Conservation (phyloP, 2,797 vertebrate species). For the Typhlichthys eigenmanni region DNA sequence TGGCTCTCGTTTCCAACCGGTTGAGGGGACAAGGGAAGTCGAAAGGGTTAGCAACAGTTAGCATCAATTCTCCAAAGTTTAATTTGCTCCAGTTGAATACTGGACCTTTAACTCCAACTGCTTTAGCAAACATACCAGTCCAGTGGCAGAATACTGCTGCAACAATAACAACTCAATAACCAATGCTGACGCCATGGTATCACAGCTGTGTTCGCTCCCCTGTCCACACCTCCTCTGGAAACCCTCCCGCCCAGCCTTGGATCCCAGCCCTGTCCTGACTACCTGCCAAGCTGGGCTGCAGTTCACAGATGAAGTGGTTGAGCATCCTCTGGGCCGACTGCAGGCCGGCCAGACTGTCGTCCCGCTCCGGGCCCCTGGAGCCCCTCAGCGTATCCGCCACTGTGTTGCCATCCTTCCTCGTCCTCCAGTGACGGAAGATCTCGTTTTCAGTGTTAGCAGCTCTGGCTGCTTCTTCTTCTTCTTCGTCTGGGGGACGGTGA, state of each 20-base stretch:
- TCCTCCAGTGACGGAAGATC: conserved; percentile 71
- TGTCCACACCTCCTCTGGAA: conserved; percentile 61
- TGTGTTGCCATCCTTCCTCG: conserved; percentile 31
- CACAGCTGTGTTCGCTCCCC: conserved; percentile 74
- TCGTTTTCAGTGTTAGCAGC: conserved; percentile 62
- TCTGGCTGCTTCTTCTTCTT: conserved; percentile 12
- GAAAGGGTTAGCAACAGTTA: too few species aligned
- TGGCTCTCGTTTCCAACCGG: too few species aligned
- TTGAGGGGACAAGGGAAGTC: too few species aligned
- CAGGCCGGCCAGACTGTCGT: conserved; percentile 45
- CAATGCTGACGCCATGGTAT: conserved; percentile 13
- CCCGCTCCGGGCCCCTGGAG: conserved; percentile 26
- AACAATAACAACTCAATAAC: not conserved
- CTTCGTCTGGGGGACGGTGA: conserved; percentile 34
- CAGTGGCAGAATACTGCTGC: not conserved
- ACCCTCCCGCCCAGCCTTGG: conserved; percentile 51
- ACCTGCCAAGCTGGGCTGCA: conserved; percentile 32
- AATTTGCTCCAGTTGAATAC: too few species aligned
- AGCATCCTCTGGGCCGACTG: conserved; percentile 72
- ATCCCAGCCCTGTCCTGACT: conserved; percentile 35
- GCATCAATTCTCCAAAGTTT: too few species aligned
- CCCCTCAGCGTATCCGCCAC: conserved; percentile 26
- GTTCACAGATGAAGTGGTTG: conserved; percentile 63
- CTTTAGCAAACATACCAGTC: not conserved
- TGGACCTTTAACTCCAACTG: not conserved